A percentile compares a stretch with the other conserved stretches of the same genome.
phyloP scores from a whole-genome alignment of 2,797 vertebrate species.

The Otolemur crassicaudatus region DNA sequence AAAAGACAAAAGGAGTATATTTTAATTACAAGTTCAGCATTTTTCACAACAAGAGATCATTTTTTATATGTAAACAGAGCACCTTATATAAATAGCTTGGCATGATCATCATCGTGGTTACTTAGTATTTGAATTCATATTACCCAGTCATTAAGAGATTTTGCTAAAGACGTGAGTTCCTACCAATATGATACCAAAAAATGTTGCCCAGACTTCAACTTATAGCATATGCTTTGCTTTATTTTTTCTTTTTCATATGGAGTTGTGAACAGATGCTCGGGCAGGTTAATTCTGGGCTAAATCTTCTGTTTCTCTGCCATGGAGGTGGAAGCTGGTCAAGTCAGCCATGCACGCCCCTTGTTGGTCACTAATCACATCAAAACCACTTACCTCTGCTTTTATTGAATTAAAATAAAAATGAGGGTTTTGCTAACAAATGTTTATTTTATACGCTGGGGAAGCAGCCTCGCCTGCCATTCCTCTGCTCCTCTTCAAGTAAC shows the following conservation, averaged over 20 bases:
- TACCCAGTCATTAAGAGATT: slow-evolving; percentile 30
- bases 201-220: slow-evolving; percentile 21
- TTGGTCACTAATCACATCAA: slow-evolving; percentile 66
- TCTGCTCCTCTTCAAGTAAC: slow-evolving; percentile 49
- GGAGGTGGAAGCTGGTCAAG: slow-evolving; percentile 41
- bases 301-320: slow-evolving; percentile 50
- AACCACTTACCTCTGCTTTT: slow-evolving; percentile 67
- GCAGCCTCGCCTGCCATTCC: not conserved
- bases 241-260: slow-evolving; percentile 49
- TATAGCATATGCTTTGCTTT: slow-evolving; percentile 63
- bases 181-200: not conserved
- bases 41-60: slow-evolving; percentile 34
- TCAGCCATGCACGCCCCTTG: not conserved
- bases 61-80: slow-evolving; percentile 14
- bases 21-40: slow-evolving; percentile 44
- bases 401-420: slow-evolving; percentile 72
- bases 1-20: not conserved
- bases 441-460: slow-evolving; percentile 48
- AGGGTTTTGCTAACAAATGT: slow-evolving; percentile 39
- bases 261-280: slow-evolving; percentile 71
- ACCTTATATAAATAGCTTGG: not conserved
- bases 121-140: slow-evolving; percentile 27
- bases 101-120: slow-evolving; percentile 24
- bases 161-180: slow-evolving; percentile 27
- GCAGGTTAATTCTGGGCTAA: slow-evolving; percentile 61